These are phyloP conservation scores for Ormyrus pomaceus DNA, from an alignment of 2,888 invertebrate species.

Conservation along the genomic window DNA sequence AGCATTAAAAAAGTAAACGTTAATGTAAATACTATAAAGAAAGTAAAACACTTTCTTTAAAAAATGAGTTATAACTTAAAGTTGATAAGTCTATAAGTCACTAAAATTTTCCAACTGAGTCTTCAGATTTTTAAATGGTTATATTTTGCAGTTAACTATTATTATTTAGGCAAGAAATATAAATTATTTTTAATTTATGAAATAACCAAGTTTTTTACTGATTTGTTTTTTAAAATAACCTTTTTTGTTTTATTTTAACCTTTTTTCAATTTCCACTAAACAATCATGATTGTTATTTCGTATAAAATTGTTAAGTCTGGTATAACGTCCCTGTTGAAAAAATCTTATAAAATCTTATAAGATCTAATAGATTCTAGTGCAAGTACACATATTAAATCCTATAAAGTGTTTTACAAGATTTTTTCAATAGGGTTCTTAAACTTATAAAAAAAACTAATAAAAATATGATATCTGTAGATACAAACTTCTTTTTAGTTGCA, in stretches of 20 bases:
- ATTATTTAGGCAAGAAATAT: conserved; percentile 5
- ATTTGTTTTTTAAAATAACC: conserved; percentile 28
- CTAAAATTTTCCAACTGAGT: conserved; percentile 12
- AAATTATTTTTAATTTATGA: conserved; percentile 15
- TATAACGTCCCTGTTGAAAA: background rate
- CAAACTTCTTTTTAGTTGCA: conserved; percentile 27
- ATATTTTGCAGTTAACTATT: conserved; percentile 8
- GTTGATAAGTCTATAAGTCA: conserved; percentile 18
- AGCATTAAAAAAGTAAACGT: conserved; percentile 35
- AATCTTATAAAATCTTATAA: no score
- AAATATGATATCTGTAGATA: conserved; percentile 24
- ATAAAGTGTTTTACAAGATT: no score
- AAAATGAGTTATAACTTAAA: conserved; percentile 21
- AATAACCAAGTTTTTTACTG: conserved; percentile 14
- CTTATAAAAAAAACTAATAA: conserved; percentile 30
- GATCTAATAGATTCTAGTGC: no score
- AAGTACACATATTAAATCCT: no score
- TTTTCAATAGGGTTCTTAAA: background rate
- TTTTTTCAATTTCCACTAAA: background rate
- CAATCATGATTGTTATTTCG: conserved; percentile 4
- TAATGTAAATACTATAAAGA: conserved; percentile 32
- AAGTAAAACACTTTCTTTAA: conserved; percentile 24
- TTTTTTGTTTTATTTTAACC: background rate
- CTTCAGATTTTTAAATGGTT: conserved; percentile 14
- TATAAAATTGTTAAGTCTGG: conserved; percentile 19